Base-by-base conservation (phyloP, 1,140 invertebrate genomes). In the Cyphomyrmex costatus region DNA sequence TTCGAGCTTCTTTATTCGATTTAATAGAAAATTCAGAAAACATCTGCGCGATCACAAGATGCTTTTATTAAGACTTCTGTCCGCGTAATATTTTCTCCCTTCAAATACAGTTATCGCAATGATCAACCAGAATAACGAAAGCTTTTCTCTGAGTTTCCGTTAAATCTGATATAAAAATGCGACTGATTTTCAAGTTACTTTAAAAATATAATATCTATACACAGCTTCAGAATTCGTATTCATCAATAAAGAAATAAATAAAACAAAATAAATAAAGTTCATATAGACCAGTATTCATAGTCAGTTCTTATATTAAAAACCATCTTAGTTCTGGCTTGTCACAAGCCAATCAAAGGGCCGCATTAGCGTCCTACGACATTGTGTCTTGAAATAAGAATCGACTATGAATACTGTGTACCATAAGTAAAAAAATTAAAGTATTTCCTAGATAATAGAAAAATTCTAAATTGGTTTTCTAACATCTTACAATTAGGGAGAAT, bases 11-110 rank as follows among this genome's bases (percentile, higher is more conserved):
- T 36, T 70, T 30, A 24, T 10, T 8, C 8, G 3, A 33, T 51
- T 33, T 51, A 66, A 24, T 33, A n/a, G n/a, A 80, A 76, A 60
- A 36, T 21, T 76, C 27, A 36, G 30, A 42, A 76, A 46, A 46
- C 16, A 56, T 53, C 24, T 77, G 74, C 74, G 33, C 74, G 33
- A 27, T 63, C 36, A 1, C 21, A 10, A 46, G 0, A 4, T 14
- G 12, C 30, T 79, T 51, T 65, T 33, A 19, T 36, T 21, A 53
- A 42, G 42, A 7, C n/a, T 21, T 58, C 24, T 6, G 16, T n/a
- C n/a, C n/a, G n/a, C n/a, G n/a, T 42, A 56, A 27, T 46, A 46
- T 30, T 76, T 60, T 42, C 33, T 12, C n/a, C 14, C 30, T 58
- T 51, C 36, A 7, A 33, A 21, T n/a, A n/a, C 7, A 53, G 51